These are phyloP conservation scores for Drosophila pachea DNA, from an alignment of 1,140 invertebrate genomes.

Conservation along the genomic window DNA sequence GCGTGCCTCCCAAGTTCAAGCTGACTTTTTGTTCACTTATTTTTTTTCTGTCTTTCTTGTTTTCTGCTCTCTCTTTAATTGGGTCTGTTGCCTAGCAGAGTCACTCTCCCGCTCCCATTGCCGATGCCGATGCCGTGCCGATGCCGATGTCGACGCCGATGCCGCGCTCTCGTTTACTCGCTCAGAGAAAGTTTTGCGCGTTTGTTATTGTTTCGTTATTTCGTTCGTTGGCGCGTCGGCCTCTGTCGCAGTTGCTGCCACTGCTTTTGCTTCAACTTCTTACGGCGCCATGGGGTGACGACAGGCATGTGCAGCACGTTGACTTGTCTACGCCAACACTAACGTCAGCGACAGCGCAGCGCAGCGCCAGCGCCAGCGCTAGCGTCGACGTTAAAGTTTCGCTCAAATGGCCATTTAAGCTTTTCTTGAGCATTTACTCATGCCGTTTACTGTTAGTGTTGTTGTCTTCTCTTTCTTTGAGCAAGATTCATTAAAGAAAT, in stretches of 20 bases:
- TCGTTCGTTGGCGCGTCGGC: conserved; percentile 64
- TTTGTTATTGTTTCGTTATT: conserved; percentile 77
- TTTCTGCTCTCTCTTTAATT: conserved; percentile 25
- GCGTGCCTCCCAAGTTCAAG: conserved; percentile 74
- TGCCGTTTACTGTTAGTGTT: conserved; percentile 36
- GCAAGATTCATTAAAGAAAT: conserved; percentile 75
- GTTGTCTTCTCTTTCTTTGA: conserved; percentile 18
- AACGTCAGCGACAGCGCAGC: background rate
- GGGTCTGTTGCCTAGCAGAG: conserved; percentile 15
- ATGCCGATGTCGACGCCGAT: no score
- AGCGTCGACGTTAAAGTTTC: conserved; percentile 34
- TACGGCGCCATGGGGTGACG: conserved; percentile 1
- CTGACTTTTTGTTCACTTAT: conserved; percentile 16
- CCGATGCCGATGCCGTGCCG: no score
- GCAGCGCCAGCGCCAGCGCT: background rate
- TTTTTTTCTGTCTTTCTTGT: conserved; percentile 10
- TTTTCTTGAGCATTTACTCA: conserved; percentile 41
- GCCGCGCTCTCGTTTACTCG: conserved; percentile 26
- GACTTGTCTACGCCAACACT: conserved; percentile 52
- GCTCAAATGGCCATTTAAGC: conserved; percentile 38
- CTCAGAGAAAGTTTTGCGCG: conserved; percentile 75
- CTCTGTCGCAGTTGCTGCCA: conserved; percentile 4
- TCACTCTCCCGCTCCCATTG: background rate
- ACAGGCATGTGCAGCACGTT: conserved; percentile 57
- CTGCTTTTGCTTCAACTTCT: conserved; percentile 6